These are phyloP conservation scores for Miichthys miiuy DNA, from an alignment of 2,797 vertebrate species.

Conservation along the genomic window DNA sequence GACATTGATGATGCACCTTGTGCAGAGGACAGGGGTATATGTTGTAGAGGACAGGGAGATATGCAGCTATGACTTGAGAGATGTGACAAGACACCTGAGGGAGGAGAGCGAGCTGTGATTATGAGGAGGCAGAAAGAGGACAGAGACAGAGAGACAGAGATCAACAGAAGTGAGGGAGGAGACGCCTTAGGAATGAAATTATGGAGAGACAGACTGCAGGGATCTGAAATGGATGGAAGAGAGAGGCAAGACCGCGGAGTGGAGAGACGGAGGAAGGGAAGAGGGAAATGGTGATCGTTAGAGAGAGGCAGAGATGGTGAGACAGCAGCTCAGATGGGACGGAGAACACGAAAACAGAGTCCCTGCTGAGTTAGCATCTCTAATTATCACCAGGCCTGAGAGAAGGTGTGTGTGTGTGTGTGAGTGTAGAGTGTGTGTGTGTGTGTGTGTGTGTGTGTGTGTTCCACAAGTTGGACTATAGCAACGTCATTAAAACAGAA, in stretches of 20 bases:
- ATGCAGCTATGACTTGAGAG: slow-evolving; percentile 5
- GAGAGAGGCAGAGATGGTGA: slow-evolving; percentile 27
- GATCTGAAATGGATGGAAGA: not conserved
- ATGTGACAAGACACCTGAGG: slow-evolving; percentile 31
- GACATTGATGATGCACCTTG: not conserved
- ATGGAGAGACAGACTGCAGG: not conserved
- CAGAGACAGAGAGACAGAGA: not conserved
- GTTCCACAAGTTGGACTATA: not conserved
- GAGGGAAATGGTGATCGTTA: slow-evolving; percentile 1
- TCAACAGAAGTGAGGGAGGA: slow-evolving; percentile 27
- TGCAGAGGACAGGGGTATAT: slow-evolving; percentile 9
- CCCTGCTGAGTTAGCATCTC: slow-evolving; percentile 48
- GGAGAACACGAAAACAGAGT: slow-evolving; percentile 28
- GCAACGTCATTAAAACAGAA: not conserved
- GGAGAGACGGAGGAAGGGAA: not conserved
- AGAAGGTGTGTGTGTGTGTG: slow-evolving; percentile 5
- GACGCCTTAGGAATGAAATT: slow-evolving; percentile 36
- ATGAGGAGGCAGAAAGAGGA: slow-evolving; percentile 9
- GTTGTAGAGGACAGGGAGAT: not conserved
- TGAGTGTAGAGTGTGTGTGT: not conserved
- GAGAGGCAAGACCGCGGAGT: not conserved
- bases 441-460: slow-evolving; percentile 8
- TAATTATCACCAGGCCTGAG: slow-evolving; percentile 33
- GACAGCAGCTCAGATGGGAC: slow-evolving; percentile 46
- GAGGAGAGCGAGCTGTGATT: slow-evolving; percentile 16